Base-by-base conservation (phyloP, 2,797 vertebrate species). In the Lepilemur ruficaudatus region DNA sequence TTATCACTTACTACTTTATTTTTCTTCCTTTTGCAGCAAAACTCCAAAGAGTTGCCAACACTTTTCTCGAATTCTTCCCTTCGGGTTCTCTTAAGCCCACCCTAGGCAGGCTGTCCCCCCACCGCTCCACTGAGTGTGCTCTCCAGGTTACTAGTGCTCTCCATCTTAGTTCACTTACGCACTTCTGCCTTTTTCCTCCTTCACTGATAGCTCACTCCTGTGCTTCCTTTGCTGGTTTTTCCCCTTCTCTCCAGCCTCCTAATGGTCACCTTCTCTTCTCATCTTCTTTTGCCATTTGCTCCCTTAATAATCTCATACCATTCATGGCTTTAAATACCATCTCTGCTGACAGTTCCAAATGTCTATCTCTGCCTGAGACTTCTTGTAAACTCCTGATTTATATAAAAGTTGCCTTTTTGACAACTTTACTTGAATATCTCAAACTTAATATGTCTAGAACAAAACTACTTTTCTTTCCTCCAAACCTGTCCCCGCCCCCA, bases 391-490 rank as follows among this genome's bases (percentile, higher is more conserved):
- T 73, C 22, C 52, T 61, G 63, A 59, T 86, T 72, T 78, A 41
- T 25, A 14, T 73, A 28, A 70, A 92, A 78, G 67, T 81, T 86
- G 23, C 20, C 46, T 38, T 79, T 75, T 90, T 63, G 72, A 38
- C 25, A 79, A 38, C 50, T 70, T 69, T 35, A 55, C 35, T 50
- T 94, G 67, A 78, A 28, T 83, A 28, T 87, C 48, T 92, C 38
- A 75, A 5, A 41, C 73, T 79, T n/a, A 87, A 0, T 69, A 8
- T n/a, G n/a, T 52, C 57, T 70, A 43, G 38, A 85, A 67, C 23
- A 52, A 23, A 61, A 1, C 46, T n/a, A 12, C 48, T 59, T 52
- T 46, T 78, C 32, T 95, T 67, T 35, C 38, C 13, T 6, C 11
- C 41, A 38, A 7, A 30, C 22, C 55, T 73, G 22, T 38, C n/a